phyloP scores from a whole-genome alignment of 1,140 invertebrate species.

The Kradibia gibbosae region DNA sequence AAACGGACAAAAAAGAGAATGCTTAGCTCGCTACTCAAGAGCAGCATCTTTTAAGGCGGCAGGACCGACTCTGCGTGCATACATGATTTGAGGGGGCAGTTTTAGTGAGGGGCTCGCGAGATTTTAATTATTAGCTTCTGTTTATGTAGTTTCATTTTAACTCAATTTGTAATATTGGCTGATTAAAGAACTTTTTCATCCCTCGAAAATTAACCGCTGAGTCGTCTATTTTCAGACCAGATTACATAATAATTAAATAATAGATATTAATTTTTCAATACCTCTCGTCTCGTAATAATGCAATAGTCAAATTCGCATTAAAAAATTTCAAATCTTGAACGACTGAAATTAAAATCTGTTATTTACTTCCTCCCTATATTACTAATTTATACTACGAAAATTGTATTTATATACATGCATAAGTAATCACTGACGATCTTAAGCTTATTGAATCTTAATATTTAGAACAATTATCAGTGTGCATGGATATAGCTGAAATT shows the following conservation, averaged over 20 bases:
- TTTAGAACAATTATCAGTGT: too few species aligned
- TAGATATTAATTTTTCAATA: neutral
- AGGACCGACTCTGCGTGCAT: too few species aligned
- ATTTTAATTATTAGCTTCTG: neutral
- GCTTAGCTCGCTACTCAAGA: too few species aligned
- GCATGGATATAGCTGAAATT: too few species aligned
- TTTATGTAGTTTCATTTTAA: neutral
- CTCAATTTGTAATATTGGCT: neutral
- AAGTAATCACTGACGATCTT: neutral
- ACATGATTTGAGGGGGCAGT: too few species aligned
- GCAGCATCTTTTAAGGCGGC: too few species aligned
- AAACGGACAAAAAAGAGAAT: too few species aligned
- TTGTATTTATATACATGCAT: neutral
- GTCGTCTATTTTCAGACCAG: neutral
- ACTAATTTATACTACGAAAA: neutral
- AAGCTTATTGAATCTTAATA: too few species aligned
- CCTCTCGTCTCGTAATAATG: neutral
- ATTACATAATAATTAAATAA: neutral
- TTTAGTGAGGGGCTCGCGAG: too few species aligned
- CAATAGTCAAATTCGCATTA: neutral
- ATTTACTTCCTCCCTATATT: neutral
- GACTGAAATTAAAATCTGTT: neutral
- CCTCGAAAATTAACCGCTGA: neutral
- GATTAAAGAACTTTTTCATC: neutral
- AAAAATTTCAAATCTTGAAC: neutral